Percentiles rank a stretch among this genome's conserved stretches.
Evolutionary conservation across 2,113 vertebrate genomes (phyloP).

Genomic region (Dipodomys spectabilis): DNA sequence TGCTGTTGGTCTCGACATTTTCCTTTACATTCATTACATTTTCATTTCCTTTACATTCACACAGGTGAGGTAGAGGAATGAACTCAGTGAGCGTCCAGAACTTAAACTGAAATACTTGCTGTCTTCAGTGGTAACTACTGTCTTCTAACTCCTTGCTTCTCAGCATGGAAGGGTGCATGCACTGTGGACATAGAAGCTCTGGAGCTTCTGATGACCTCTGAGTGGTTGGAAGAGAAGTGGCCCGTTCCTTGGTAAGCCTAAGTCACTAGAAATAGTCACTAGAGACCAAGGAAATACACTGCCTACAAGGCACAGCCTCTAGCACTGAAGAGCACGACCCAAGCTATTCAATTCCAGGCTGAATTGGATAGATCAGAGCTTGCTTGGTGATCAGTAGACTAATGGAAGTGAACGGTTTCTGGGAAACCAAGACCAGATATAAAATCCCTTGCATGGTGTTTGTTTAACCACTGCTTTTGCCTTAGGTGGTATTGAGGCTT

Average conservation of each 20-base stretch:
- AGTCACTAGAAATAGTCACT: too few species aligned
- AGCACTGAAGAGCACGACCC: not conserved
- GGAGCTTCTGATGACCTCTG: fast-evolving
- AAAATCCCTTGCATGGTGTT: not conserved
- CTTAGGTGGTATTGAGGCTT: too few species aligned
- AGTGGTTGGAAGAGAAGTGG: fast-evolving
- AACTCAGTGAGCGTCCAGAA: too few species aligned
- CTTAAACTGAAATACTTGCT: too few species aligned
- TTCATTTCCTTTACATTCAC: too few species aligned
- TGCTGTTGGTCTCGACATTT: not conserved
- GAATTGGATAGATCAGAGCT: not conserved
- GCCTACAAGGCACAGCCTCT: not conserved
- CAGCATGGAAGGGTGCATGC: too few species aligned
- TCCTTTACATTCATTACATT: not conserved
- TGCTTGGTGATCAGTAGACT: not conserved
- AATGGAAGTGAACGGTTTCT: not conserved
- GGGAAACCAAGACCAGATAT: not conserved
- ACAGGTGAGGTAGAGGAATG: not conserved
- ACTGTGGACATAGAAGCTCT: fast-evolving
- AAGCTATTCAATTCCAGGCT: too few species aligned
- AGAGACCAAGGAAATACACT: not conserved
- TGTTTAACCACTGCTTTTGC: too few species aligned
- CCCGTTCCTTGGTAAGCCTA: not conserved
- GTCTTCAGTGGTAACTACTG: too few species aligned
- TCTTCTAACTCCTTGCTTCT: too few species aligned